These are phyloP conservation scores for Orthonychiurus folsomi DNA, from an alignment of 2,888 invertebrate species.

Conservation along the genomic window DNA sequence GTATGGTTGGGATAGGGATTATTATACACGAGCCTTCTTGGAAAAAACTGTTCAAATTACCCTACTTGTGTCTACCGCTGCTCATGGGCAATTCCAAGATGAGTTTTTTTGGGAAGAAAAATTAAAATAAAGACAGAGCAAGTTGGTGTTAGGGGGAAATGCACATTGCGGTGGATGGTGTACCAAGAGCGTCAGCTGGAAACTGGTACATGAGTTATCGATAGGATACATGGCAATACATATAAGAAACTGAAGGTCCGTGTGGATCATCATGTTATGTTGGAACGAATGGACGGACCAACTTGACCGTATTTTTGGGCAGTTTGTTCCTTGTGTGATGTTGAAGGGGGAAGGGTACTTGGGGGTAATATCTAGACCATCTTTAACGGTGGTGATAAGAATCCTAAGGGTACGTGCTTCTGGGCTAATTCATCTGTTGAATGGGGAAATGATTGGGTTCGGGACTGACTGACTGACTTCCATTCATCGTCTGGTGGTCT, in stretches of 20 bases:
- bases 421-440: not conserved
- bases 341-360: too few species aligned
- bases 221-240: not conserved
- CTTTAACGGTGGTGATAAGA: too few species aligned
- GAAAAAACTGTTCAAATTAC: not conserved
- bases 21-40: not conserved
- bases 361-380: too few species aligned
- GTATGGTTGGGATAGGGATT: too few species aligned
- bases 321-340: too few species aligned
- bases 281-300: too few species aligned
- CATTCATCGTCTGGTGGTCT: not conserved
- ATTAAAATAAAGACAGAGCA: not conserved
- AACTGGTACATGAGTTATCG: not conserved
- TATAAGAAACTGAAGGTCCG: not conserved
- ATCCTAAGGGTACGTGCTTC: too few species aligned
- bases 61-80: not conserved
- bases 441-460: too few species aligned
- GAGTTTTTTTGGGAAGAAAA: not conserved
- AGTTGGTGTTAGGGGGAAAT: not conserved
- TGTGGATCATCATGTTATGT: too few species aligned
- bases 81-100: not conserved
- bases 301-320: not conserved
- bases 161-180: too few species aligned
- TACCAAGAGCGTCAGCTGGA: not conserved
- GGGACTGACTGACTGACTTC: not conserved